Percentiles rank a stretch among this genome's conserved stretches.
These are phyloP conservation scores for Sebastiscus tertius DNA, from an alignment of 2,797 vertebrate genomes.

Conservation along the genomic window DNA sequence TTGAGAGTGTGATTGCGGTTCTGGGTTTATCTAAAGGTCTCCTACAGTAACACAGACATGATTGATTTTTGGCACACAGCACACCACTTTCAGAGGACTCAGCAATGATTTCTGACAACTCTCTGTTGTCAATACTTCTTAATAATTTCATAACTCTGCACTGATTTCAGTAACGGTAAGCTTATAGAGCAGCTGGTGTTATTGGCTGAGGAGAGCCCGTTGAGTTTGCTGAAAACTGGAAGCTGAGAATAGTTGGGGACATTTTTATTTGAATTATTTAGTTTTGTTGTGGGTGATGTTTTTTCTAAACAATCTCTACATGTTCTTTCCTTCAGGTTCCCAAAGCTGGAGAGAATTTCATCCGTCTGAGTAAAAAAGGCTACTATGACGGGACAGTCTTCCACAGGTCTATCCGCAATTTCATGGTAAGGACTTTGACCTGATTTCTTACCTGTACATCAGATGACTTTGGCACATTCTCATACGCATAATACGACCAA, in stretches of 20 bases:
- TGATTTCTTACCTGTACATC: neutral
- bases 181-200: neutral
- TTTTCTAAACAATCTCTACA: neutral
- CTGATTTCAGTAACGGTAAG: neutral
- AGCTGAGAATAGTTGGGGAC: neutral
- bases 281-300: neutral
- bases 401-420: conserved; percentile 96
- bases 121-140: neutral
- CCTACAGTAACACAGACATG: neutral
- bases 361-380: conserved; percentile 91
- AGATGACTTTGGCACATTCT: neutral
- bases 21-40: neutral
- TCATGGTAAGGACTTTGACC: conserved; percentile 86
- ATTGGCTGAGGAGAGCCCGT: neutral
- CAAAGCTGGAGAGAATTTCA: conserved; percentile 95
- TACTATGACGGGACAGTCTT: conserved; percentile 94
- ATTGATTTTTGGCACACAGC: neutral
- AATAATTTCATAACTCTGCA: neutral
- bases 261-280: neutral
- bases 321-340: conserved; percentile 82
- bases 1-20: neutral
- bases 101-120: neutral
- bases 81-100: neutral
- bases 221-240: neutral
- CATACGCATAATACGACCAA: neutral